Percentiles rank a stretch among this genome's conserved stretches.
phyloP scores from a whole-genome alignment of 92 coral and sea anemone species.

The Phenganax stokvisi region DNA sequence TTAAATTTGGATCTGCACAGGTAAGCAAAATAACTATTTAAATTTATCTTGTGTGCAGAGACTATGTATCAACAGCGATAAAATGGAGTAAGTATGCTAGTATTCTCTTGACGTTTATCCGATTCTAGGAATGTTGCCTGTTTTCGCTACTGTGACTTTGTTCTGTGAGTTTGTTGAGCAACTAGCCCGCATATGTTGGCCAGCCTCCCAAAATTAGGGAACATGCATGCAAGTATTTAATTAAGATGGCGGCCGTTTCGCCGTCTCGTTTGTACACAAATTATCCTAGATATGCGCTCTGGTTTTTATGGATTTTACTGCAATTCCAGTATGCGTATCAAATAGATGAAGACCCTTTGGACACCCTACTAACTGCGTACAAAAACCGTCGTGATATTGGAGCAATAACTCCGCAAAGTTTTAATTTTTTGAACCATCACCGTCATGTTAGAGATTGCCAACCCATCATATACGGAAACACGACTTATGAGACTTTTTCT shows the following conservation, averaged over 20 bases:
- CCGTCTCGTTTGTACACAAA: background rate
- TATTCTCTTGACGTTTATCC: too few species aligned
- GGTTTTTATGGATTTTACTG: conserved; percentile 2
- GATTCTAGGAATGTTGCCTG: too few species aligned
- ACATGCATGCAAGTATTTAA: background rate
- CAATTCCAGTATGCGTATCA: background rate
- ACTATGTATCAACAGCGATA: too few species aligned
- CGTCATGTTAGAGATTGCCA: conserved; percentile 73
- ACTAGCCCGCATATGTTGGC: too few species aligned
- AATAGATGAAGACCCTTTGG: conserved; percentile 49
- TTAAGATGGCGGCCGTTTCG: conserved; percentile 7
- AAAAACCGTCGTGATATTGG: conserved; percentile 43
- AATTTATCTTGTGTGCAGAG: too few species aligned
- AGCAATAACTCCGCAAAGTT: conserved; percentile 25
- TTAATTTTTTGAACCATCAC: conserved; percentile 41
- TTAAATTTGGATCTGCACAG: too few species aligned
- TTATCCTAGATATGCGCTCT: background rate
- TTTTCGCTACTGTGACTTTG: too few species aligned
- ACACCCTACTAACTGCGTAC: conserved; percentile 71
- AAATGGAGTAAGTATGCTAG: too few species aligned
- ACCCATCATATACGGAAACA: conserved; percentile 69
- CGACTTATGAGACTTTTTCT: conserved; percentile 63
- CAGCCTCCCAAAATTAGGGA: background rate
- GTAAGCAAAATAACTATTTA: too few species aligned
- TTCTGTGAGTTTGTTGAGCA: too few species aligned